Conservation (phyloP, 1,140 invertebrate species). For the Drosophila sechellia region DNA sequence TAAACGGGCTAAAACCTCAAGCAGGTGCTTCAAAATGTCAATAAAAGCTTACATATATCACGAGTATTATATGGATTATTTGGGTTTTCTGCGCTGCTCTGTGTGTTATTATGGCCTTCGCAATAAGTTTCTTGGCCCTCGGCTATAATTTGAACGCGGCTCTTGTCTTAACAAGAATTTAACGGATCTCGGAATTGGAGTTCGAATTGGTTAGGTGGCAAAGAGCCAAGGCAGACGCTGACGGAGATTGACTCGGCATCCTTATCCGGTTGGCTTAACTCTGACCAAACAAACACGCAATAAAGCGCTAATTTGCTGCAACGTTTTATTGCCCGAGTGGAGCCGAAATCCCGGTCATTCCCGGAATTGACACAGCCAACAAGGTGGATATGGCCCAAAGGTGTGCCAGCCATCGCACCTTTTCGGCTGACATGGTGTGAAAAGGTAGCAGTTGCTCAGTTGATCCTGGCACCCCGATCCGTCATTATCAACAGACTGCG, state of each 20-base stretch:
- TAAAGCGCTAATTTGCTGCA: conserved; percentile 78
- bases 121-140: conserved; percentile 28
- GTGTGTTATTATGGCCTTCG: conserved; percentile 30
- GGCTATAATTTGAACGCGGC: conserved; percentile 36
- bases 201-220: conserved; percentile 4
- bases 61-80: conserved; percentile 51
- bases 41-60: conserved; percentile 63
- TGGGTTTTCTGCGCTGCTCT: conserved; percentile 1
- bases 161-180: conserved; percentile 64
- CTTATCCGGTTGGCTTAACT: conserved; percentile 39
- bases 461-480: conserved; percentile 28
- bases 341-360: conserved; percentile 43
- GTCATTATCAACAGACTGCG: conserved; percentile 66
- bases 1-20: conserved; percentile 10
- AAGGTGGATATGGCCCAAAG: conserved; percentile 36
- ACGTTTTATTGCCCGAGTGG: conserved; percentile 63
- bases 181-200: conserved; percentile 42
- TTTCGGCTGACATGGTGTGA: conserved; percentile 62
- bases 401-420: conserved; percentile 74
- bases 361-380: conserved; percentile 73
- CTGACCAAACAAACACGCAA: conserved; percentile 76
- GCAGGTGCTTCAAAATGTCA: conserved; percentile 59
- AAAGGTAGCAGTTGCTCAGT: conserved; percentile 44
- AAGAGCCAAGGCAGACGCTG: neutral
- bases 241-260: conserved; percentile 7